These are phyloP conservation scores for Malacoctenus gilli DNA, from an alignment of 2,797 vertebrate species.

Conservation along the genomic window DNA sequence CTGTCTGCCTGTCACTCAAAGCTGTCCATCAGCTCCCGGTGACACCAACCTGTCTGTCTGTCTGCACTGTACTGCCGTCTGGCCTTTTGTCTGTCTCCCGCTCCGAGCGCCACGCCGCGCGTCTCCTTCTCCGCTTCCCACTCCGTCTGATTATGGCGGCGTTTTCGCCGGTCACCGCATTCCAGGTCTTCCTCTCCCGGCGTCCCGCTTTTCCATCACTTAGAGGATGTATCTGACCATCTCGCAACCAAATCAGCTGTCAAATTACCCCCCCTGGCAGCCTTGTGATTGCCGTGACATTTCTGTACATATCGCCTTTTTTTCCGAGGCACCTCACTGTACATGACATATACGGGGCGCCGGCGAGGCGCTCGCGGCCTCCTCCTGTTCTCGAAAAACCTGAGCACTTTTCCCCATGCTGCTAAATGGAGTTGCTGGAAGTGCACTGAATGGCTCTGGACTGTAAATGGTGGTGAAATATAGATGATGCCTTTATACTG, in stretches of 20 bases:
- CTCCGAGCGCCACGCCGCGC: slow-evolving; percentile 14
- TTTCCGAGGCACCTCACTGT: slow-evolving; percentile 18
- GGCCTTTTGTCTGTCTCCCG: slow-evolving; percentile 53
- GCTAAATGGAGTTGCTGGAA: slow-evolving; percentile 26
- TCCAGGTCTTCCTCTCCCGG: too few species aligned
- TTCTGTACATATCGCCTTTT: slow-evolving; percentile 40
- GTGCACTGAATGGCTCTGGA: slow-evolving; percentile 7
- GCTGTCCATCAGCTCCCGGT: slow-evolving; percentile 69
- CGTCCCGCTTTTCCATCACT: slow-evolving; percentile 23
- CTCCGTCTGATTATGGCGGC: too few species aligned
- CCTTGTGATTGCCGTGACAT: slow-evolving; percentile 65
- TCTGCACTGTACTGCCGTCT: slow-evolving; percentile 39
- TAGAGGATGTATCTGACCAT: slow-evolving; percentile 21
- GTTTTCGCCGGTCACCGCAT: too few species aligned
- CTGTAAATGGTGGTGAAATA: slow-evolving; percentile 10
- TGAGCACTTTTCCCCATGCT: slow-evolving; percentile 12
- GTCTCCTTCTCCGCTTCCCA: slow-evolving; percentile 18
- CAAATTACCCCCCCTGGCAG: slow-evolving; percentile 48
- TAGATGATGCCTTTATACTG: slow-evolving; percentile 1
- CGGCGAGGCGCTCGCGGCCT: slow-evolving; percentile 39
- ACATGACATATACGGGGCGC: slow-evolving; percentile 46
- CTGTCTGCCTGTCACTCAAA: slow-evolving; percentile 77
- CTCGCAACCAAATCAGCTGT: slow-evolving; percentile 38
- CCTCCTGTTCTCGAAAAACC: slow-evolving; percentile 29
- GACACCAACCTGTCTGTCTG: slow-evolving; percentile 71